These are phyloP conservation scores for Mylabris phalerata DNA, from an alignment of 1,140 invertebrate species.

Conservation along the genomic window DNA sequence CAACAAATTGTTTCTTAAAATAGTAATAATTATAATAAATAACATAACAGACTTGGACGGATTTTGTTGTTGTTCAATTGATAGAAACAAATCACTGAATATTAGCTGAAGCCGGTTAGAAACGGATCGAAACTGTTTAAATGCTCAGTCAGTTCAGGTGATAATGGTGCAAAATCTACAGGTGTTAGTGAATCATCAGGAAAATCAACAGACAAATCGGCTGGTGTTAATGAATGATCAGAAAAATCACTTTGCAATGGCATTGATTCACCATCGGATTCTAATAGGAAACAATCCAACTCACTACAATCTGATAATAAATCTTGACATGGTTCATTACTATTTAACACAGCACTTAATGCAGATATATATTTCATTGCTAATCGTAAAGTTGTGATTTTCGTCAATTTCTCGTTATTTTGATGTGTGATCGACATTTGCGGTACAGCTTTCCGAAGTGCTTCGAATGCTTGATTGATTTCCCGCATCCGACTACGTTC, in stretches of 20 bases:
- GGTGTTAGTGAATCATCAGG: conserved; percentile 35
- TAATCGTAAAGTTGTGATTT: conserved; percentile 78
- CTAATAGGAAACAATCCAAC: conserved; percentile 36
- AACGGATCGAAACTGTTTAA: conserved; percentile 34
- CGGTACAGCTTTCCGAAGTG: conserved; percentile 68
- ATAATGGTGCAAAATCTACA: conserved; percentile 30
- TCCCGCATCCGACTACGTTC: conserved; percentile 81
- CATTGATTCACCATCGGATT: conserved; percentile 39
- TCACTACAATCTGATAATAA: conserved; percentile 36
- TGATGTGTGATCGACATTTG: conserved; percentile 44
- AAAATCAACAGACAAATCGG: conserved; percentile 35
- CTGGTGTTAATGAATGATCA: conserved; percentile 36
- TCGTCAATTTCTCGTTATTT: conserved; percentile 71
- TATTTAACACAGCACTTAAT: conserved; percentile 43
- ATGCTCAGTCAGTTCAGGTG: conserved; percentile 33
- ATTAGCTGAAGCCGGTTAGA: conserved; percentile 35
- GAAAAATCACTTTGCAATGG: conserved; percentile 36
- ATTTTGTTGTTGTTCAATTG: not conserved
- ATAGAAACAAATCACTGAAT: not conserved
- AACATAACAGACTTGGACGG: not conserved
- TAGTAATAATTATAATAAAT: no score
- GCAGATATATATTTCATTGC: conserved; percentile 83
- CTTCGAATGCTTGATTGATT: conserved; percentile 82
- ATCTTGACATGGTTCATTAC: conserved; percentile 20
- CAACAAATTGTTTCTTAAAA: no score